Conservation (phyloP, 1,140 invertebrate species). For the Bombus waltoni region DNA sequence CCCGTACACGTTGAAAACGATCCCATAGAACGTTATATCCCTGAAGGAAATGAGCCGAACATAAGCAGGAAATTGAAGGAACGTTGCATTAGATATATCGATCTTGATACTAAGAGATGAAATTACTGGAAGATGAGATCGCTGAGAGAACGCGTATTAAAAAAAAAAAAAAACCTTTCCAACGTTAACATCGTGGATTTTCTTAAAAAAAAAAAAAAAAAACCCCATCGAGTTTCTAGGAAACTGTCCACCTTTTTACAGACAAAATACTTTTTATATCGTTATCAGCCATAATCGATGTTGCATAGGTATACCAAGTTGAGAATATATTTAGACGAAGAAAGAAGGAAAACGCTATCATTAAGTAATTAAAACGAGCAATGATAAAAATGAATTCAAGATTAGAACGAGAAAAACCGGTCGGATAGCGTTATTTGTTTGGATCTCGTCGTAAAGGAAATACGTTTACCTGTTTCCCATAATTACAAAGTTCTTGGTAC, state of each 20-base stretch:
- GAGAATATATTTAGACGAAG: neutral
- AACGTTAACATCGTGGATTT: neutral
- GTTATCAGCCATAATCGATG: neutral
- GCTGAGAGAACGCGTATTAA: too few relatives aligned
- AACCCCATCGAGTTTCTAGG: neutral
- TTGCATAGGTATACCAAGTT: neutral
- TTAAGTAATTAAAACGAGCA: slow-evolving; percentile 24
- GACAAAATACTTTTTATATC: neutral
- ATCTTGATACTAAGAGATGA: too few relatives aligned
- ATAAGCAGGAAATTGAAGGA: neutral
- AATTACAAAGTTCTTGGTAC: slow-evolving; percentile 15
- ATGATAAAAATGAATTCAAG: slow-evolving; percentile 9
- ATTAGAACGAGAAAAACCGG: slow-evolving; percentile 28
- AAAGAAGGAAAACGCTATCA: too few relatives aligned
- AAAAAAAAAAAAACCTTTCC: neutral
- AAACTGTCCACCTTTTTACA: neutral
- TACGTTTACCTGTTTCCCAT: slow-evolving; percentile 25
- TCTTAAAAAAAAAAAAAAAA: neutral
- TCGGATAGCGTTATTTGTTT: neutral
- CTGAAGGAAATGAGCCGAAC: neutral
- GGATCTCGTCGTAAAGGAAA: slow-evolving; percentile 23
- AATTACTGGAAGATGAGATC: too few relatives aligned
- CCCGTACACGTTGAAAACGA: neutral
- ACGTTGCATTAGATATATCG: neutral
- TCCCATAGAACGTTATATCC: neutral